phyloP scores from a whole-genome alignment of 2,888 invertebrate species.

The Adela reaumurella region DNA sequence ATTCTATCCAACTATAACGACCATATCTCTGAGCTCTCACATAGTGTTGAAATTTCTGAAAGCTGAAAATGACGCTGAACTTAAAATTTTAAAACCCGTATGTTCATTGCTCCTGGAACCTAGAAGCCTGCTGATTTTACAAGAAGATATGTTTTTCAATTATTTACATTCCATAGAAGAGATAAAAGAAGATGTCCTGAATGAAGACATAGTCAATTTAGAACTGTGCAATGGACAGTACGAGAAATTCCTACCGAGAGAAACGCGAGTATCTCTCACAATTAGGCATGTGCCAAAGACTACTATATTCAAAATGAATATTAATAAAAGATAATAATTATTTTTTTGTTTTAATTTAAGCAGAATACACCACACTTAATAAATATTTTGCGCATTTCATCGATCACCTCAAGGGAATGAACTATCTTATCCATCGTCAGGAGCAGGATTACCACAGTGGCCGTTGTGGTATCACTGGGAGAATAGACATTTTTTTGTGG shows the following conservation, averaged over 20 bases:
- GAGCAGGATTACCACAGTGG: too few relatives aligned
- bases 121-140: constrained; percentile 82
- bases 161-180: constrained; percentile 88
- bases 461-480: too few relatives aligned
- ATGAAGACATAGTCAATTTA: constrained; percentile 61
- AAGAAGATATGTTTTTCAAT: constrained; percentile 75
- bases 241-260: constrained; percentile 53
- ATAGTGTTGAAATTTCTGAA: constrained; percentile 83
- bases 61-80: constrained; percentile 32
- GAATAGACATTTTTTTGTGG: too few relatives aligned
- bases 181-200: constrained; percentile 59
- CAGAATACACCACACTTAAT: too few relatives aligned
- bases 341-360: neutral
- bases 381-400: too few relatives aligned
- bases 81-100: constrained; percentile 28
- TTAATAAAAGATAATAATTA: constrained; percentile 32
- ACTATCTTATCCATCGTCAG: too few relatives aligned
- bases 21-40: constrained; percentile 88
- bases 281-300: constrained; percentile 92
- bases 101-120: constrained; percentile 81
- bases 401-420: too few relatives aligned
- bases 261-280: constrained; percentile 82
- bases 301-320: constrained; percentile 67
- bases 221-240: constrained; percentile 56
- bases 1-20: constrained; percentile 89